These are phyloP conservation scores for Drosophila paranaensis DNA, from an alignment of 2,888 invertebrate genomes.

Conservation along the genomic window DNA sequence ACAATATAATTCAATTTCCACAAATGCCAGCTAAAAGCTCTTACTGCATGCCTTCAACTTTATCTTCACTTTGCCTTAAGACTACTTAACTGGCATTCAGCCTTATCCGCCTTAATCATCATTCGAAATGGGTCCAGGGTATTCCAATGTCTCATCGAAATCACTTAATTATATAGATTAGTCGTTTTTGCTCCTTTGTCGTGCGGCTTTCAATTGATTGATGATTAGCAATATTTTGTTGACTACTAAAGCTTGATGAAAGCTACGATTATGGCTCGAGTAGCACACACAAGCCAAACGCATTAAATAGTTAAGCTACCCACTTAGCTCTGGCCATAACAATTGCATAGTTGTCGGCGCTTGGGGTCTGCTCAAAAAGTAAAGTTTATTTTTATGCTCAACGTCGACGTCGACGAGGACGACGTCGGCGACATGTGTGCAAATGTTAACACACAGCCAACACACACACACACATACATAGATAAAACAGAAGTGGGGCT, in stretches of 20 bases:
- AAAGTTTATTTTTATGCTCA: constrained; percentile 78
- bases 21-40: too few species aligned
- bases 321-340: constrained; percentile 36
- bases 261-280: too few species aligned
- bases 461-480: constrained; percentile 26
- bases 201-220: constrained; percentile 18
- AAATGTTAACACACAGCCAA: constrained; percentile 66
- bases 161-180: constrained; percentile 13
- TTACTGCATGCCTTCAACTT: too few species aligned
- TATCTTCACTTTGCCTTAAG: too few species aligned
- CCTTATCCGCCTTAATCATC: too few species aligned
- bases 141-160: neutral
- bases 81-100: too few species aligned
- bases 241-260: too few species aligned
- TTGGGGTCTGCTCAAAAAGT: constrained; percentile 57
- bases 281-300: neutral
- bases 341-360: constrained; percentile 73
- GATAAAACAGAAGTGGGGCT: constrained; percentile 35
- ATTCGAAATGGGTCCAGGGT: too few species aligned
- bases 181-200: neutral
- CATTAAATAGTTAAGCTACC: constrained; percentile 24
- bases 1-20: too few species aligned
- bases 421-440: constrained; percentile 65
- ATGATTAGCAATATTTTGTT: constrained; percentile 17
- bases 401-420: constrained; percentile 23